Evolutionary conservation across 2,888 invertebrate species (phyloP).

Genomic region (Noctua janthe): DNA sequence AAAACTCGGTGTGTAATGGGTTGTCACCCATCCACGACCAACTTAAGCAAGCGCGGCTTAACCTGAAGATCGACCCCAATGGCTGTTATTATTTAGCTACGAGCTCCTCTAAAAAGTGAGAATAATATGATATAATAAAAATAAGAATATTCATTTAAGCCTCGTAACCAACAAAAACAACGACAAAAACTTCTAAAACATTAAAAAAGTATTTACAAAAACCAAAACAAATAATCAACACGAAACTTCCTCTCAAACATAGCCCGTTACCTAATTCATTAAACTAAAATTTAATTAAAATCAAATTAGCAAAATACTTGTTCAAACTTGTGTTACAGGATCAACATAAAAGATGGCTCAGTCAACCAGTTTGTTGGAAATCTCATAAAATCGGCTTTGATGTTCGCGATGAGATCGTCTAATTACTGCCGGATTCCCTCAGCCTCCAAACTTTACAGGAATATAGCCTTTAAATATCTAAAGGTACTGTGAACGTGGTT

Average conservation of each 20-base stretch:
- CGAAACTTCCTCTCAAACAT: constrained; percentile 12
- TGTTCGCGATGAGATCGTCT: constrained; percentile 70
- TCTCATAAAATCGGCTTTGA: constrained; percentile 78
- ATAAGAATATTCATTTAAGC: not conserved
- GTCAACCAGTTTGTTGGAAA: constrained; percentile 68
- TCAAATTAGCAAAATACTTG: constrained; percentile 66
- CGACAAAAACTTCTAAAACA: not conserved
- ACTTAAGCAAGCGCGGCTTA: no score
- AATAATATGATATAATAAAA: not conserved
- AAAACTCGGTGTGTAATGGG: no score
- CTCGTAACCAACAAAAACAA: not conserved
- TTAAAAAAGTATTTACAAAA: constrained; percentile 13
- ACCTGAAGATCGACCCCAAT: no score
- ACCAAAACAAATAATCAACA: constrained; percentile 14
- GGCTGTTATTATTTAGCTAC: no score
- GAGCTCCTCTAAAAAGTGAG: no score
- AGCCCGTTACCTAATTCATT: constrained; percentile 44
- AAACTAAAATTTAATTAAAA: constrained; percentile 67
- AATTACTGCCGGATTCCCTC: constrained; percentile 68
- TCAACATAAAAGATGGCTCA: constrained; percentile 71
- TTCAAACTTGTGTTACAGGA: constrained; percentile 67
- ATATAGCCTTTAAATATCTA: not conserved
- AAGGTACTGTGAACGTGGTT: constrained; percentile 18
- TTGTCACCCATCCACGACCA: no score
- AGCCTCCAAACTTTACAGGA: constrained; percentile 26